Evolutionary conservation across 2,888 invertebrate species (phyloP).

Genomic region (Torymus texanus): DNA sequence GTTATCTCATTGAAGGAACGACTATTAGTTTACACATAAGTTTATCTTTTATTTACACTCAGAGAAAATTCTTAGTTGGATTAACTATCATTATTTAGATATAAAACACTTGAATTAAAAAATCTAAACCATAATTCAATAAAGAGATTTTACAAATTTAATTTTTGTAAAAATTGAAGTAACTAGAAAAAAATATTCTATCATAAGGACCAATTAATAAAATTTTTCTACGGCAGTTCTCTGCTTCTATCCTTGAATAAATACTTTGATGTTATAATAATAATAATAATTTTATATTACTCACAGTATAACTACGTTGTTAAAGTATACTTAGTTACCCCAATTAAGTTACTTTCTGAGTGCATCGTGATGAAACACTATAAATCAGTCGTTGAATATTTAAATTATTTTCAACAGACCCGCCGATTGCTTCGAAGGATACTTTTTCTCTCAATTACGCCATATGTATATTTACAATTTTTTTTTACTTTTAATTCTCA

Average conservation of each 20-base stretch:
- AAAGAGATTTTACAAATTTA: no score
- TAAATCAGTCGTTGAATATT: constrained; percentile 50
- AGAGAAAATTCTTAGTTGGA: constrained; percentile 39
- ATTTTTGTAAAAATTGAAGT: no score
- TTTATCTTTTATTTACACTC: constrained; percentile 44
- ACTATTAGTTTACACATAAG: constrained; percentile 50
- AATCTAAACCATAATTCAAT: neutral
- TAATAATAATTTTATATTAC: no score
- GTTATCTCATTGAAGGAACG: constrained; percentile 43
- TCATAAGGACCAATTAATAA: neutral
- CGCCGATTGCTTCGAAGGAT: constrained; percentile 46
- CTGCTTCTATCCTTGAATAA: neutral
- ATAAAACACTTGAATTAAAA: neutral
- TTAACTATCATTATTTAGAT: constrained; percentile 24
- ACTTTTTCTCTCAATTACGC: constrained; percentile 36
- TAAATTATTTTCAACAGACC: constrained; percentile 37
- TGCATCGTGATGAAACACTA: constrained; percentile 34
- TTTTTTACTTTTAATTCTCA: constrained; percentile 37
- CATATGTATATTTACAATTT: constrained; percentile 49
- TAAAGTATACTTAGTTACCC: constrained; percentile 16
- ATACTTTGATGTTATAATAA: no score
- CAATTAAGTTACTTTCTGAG: constrained; percentile 37
- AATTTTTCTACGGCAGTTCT: neutral
- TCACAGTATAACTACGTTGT: neutral
- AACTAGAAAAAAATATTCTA: no score